These are phyloP conservation scores for Sinocyclocheilus maitianheensis DNA, from an alignment of 2,113 vertebrate genomes.

Conservation along the genomic window DNA sequence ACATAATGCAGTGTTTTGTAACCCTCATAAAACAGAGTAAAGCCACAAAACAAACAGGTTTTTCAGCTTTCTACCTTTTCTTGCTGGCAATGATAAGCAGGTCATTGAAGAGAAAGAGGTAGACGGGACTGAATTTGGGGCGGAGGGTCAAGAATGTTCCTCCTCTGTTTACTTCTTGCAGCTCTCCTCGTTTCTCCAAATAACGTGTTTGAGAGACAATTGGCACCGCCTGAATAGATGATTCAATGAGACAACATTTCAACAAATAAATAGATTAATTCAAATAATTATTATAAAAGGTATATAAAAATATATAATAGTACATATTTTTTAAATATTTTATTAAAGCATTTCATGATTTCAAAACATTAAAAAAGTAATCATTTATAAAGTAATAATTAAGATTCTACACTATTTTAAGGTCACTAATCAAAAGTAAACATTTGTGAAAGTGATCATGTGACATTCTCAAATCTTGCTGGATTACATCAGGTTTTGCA, in stretches of 20 bases:
- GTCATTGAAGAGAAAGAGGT: slow-evolving; percentile 90
- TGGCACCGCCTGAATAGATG: slow-evolving; percentile 76
- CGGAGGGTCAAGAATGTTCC: slow-evolving; percentile 79
- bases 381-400: too few relatives aligned
- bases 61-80: slow-evolving; percentile 75
- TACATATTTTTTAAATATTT: too few relatives aligned
- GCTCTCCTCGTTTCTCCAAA: slow-evolving; percentile 84
- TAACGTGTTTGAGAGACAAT: slow-evolving; percentile 83
- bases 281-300: too few relatives aligned
- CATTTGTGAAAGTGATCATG: too few relatives aligned
- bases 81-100: slow-evolving; percentile 82
- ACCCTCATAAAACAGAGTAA: background rate
- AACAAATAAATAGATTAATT: background rate
- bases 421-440: too few relatives aligned
- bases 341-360: too few relatives aligned
- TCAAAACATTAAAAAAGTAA: too few relatives aligned
- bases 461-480: too few relatives aligned
- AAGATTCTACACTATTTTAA: too few relatives aligned
- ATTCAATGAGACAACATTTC: background rate
- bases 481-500: too few relatives aligned
- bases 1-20: background rate
- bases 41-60: background rate
- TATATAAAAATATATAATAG: too few relatives aligned
- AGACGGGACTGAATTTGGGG: slow-evolving; percentile 77
- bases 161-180: slow-evolving; percentile 81